Evolutionary conservation across 2,888 invertebrate species (phyloP).

Genomic region (Peribatodes rhomboidaria): DNA sequence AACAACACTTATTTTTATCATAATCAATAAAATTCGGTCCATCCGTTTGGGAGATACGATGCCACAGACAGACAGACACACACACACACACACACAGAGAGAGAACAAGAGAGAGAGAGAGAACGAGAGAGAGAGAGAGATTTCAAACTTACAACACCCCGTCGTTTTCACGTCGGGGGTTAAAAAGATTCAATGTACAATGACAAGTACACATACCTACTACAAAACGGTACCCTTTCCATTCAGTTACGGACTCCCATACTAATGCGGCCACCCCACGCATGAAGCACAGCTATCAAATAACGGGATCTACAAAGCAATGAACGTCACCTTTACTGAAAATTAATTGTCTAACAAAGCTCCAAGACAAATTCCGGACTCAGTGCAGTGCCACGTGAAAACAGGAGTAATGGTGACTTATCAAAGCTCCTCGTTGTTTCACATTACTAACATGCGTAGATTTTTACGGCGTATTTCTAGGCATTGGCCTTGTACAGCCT

Average conservation of each 20-base stretch:
- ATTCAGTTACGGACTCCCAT: conserved; percentile 16
- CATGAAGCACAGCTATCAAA: conserved; percentile 44
- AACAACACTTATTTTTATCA: too few relatives aligned
- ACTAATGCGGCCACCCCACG: conserved; percentile 32
- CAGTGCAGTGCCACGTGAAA: conserved; percentile 46
- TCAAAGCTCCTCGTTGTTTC: conserved; percentile 33
- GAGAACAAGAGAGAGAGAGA: too few relatives aligned
- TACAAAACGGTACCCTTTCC: neutral
- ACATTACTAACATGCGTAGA: conserved; percentile 11
- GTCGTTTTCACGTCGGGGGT: too few relatives aligned
- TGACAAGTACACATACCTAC: neutral
- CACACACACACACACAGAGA: too few relatives aligned
- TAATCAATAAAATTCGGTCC: too few relatives aligned
- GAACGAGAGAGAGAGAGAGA: too few relatives aligned
- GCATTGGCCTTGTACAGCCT: conserved; percentile 1
- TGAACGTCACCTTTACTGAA: conserved; percentile 50
- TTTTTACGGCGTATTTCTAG: neutral
- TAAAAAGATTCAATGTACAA: neutral
- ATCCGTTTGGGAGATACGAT: too few relatives aligned
- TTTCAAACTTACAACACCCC: too few relatives aligned
- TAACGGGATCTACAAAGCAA: conserved; percentile 45
- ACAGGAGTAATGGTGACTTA: conserved; percentile 45
- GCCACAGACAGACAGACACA: too few relatives aligned
- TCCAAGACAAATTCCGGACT: conserved; percentile 46
- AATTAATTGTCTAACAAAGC: conserved; percentile 50